Evolutionary conservation across 2,113 vertebrate species (phyloP).

Genomic region (Cheirogaleus medius): DNA sequence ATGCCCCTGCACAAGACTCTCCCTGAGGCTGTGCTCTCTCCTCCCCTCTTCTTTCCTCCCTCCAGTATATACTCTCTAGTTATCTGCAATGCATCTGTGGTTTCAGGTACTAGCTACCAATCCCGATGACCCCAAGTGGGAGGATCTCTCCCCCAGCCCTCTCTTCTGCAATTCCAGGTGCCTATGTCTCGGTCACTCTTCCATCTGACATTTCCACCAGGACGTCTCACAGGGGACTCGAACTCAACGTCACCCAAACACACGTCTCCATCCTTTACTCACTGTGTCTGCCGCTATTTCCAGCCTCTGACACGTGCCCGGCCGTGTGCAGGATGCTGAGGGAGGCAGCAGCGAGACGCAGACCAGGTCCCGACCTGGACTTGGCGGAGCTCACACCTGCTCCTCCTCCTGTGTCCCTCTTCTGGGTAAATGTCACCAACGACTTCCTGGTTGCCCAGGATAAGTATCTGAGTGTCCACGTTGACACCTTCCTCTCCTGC

Average conservation of each 20-base stretch:
- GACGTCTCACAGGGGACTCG: too few relatives aligned
- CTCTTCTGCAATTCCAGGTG: neutral
- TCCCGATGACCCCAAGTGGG: too few relatives aligned
- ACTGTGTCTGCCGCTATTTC: neutral
- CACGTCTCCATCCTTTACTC: neutral
- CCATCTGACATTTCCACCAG: fast-evolving
- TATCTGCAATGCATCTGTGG: neutral
- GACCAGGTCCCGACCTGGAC: fast-evolving
- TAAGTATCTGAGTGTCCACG: fast-evolving
- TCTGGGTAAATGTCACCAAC: too few relatives aligned
- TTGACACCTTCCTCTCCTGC: neutral
- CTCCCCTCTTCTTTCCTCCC: too few relatives aligned
- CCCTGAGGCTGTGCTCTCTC: fast-evolving
- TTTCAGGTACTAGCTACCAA: fast-evolving
- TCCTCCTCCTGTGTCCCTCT: neutral
- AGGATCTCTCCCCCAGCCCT: neutral
- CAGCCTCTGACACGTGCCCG: fast-evolving
- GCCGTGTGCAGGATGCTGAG: fast-evolving
- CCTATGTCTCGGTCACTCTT: fast-evolving
- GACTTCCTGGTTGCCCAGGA: fast-evolving
- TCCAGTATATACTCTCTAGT: too few relatives aligned
- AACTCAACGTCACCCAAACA: neutral
- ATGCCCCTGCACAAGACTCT: too few relatives aligned
- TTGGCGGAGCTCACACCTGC: neutral
- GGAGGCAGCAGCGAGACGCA: neutral